Percentiles rank a stretch among this genome's conserved stretches.
Conservation (phyloP, 2,113 vertebrate genomes). For the Centropus unirufus region DNA sequence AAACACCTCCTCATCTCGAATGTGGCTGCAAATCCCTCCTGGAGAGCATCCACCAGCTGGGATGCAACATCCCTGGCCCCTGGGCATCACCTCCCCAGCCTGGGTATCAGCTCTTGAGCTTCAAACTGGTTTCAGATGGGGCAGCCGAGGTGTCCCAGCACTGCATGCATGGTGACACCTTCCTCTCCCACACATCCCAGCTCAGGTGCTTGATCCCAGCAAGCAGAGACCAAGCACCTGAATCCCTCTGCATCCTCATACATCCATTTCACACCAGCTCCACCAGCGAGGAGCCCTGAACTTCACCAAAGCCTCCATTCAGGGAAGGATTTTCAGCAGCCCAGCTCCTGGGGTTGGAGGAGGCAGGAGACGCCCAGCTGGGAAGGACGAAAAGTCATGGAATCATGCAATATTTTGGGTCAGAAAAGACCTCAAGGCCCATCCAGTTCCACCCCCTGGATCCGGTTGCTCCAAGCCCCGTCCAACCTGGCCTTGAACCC, state of each 20-base stretch:
- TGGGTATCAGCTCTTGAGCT: accelerated
- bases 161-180: background rate
- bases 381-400: background rate
- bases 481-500: no score
- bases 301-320: accelerated
- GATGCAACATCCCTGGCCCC: background rate
- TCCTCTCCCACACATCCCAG: background rate
- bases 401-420: no score
- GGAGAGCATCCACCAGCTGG: background rate
- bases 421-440: no score
- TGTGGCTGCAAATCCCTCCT: background rate
- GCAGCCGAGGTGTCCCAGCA: background rate
- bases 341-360: accelerated
- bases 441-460: no score
- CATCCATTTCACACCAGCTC: background rate
- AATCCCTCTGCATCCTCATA: background rate
- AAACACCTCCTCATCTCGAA: background rate
- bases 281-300: background rate
- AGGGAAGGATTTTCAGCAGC: background rate
- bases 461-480: no score
- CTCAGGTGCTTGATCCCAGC: accelerated
- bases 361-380: background rate
- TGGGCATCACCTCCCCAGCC: background rate
- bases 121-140: background rate
- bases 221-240: background rate